Evolutionary conservation across 2,888 invertebrate genomes (phyloP).

Genomic region (Sipha maydis): DNA sequence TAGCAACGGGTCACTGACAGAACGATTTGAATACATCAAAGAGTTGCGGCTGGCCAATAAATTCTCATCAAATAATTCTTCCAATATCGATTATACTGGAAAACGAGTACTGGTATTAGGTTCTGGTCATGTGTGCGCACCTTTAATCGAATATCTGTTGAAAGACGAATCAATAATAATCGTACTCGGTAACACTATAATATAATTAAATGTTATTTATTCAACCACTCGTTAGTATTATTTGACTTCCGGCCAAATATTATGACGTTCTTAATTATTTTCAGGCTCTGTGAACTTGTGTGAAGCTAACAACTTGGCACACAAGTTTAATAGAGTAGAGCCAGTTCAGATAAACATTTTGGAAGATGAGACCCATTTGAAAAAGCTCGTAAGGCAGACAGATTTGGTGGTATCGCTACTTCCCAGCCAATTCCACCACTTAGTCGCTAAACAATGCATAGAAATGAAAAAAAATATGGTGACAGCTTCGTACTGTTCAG

Average conservation of each 20-base stretch:
- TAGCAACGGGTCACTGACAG: slow-evolving; percentile 91
- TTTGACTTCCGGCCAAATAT: not conserved
- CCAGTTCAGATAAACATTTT: slow-evolving; percentile 85
- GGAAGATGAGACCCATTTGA: slow-evolving; percentile 74
- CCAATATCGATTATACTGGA: not conserved
- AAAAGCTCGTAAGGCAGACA: slow-evolving; percentile 78
- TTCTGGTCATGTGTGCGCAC: slow-evolving; percentile 93
- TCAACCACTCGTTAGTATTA: not conserved
- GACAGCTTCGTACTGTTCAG: slow-evolving; percentile 93
- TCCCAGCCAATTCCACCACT: slow-evolving; percentile 89
- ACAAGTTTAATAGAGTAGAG: slow-evolving; percentile 80
- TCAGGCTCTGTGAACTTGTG: slow-evolving; percentile 85
- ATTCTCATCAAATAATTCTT: slow-evolving; percentile 67
- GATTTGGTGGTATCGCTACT: slow-evolving; percentile 87
- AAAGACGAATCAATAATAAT: slow-evolving; percentile 84
- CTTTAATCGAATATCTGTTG: slow-evolving; percentile 92
- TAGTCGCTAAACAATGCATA: slow-evolving; percentile 88
- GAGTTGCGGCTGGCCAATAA: slow-evolving; percentile 80
- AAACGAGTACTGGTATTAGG: slow-evolving; percentile 87
- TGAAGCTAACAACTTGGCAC: slow-evolving; percentile 75
- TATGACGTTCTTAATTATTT: too few relatives aligned
- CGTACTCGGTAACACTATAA: slow-evolving; percentile 75
- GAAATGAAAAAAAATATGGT: slow-evolving; percentile 90
- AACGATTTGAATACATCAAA: slow-evolving; percentile 93
- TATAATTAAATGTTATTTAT: slow-evolving; percentile 13